Percentiles rank a stretch among this genome's conserved stretches.
Evolutionary conservation across 2,888 invertebrate species (phyloP).

Genomic region (Eretmocerus hayati): DNA sequence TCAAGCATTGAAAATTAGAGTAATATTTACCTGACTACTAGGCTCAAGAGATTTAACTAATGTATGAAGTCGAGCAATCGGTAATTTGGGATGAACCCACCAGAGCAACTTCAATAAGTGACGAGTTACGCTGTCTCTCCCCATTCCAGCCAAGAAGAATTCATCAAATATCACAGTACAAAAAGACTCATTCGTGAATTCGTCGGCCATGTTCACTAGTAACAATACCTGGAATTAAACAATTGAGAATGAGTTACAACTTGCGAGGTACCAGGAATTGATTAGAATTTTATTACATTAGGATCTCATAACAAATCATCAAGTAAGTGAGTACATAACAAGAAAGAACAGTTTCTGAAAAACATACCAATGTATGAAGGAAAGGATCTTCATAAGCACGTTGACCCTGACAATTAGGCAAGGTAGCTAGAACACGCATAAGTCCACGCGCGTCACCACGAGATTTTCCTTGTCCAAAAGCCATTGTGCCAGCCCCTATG

Average conservation of each 20-base stretch:
- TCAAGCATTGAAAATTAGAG: not conserved
- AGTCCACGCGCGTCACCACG: conserved; percentile 53
- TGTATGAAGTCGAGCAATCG: conserved; percentile 68
- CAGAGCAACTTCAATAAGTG: conserved; percentile 86
- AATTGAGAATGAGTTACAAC: not conserved
- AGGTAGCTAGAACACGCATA: conserved; percentile 78
- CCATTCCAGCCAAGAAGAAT: conserved; percentile 84
- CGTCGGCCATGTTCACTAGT: conserved; percentile 76
- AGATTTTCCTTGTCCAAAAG: conserved; percentile 30
- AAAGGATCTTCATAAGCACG: conserved; percentile 93
- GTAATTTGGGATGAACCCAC: conserved; percentile 83
- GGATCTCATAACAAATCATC: not conserved
- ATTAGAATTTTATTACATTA: not conserved
- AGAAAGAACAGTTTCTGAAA: conserved; percentile 8
- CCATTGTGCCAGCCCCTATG: conserved; percentile 39
- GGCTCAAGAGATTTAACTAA: conserved; percentile 73
- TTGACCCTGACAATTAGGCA: conserved; percentile 86
- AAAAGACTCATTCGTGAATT: conserved; percentile 89
- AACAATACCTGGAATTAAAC: conserved; percentile 54
- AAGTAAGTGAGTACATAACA: conserved; percentile 1
- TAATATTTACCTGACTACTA: conserved; percentile 46
- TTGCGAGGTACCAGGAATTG: not conserved
- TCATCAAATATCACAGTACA: conserved; percentile 94
- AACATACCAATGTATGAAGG: conserved; percentile 74
- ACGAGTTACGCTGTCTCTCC: conserved; percentile 83